Base-by-base conservation (phyloP, 2,888 invertebrate genomes). In the Leptopilina drosophilae region DNA sequence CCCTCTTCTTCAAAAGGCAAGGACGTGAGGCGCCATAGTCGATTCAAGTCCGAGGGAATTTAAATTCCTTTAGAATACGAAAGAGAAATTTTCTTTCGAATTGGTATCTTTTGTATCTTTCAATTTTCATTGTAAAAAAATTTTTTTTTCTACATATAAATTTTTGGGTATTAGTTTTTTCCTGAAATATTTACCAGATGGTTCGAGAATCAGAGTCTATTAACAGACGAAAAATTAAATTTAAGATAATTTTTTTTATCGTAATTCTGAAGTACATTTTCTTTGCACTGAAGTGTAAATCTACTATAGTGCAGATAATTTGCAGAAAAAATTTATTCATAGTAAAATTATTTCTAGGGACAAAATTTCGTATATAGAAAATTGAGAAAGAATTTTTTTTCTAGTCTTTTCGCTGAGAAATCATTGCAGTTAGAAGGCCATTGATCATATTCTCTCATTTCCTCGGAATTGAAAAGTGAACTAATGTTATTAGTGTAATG, bases 401-500 rank as follows among this genome's bases (percentile, higher is more conserved):
- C 7, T 42, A 5, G 5, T n/a, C 15, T 59, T 59, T n/a, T 59
- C 2, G 7, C 5, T 33, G n/a, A 53, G 7, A 20, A 20, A 26
- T 69, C 53, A 26, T 69, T 14, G 26, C 53, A 69, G n/a, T 53
- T 26, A 69, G 7, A 12, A 67, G 12, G 26, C 14, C 2, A 69
- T 69, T 49, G 53, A 69, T 42, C 42, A 49, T 26, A 33, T n/a
- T 56, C 53, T 26, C 69, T 49, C n/a, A 53, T 53, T 26, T 33
- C 69, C 53, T 73, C n/a, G 33, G n/a, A 56, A 73, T 73, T 33
- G 53, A 40, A 73, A 14, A 69, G 56, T 49, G 9, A 73, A 73
- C 33, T 73, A 73, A 73, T 73, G 14, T 49, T 73, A 56, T 73
- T 73, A 73, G 20, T 14, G 33, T 73, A 73, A 73, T 56, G 73